Percentiles rank a stretch among this genome's conserved stretches.
These are phyloP conservation scores for Amphipyra berbera DNA, from an alignment of 2,888 invertebrate species.

Conservation along the genomic window DNA sequence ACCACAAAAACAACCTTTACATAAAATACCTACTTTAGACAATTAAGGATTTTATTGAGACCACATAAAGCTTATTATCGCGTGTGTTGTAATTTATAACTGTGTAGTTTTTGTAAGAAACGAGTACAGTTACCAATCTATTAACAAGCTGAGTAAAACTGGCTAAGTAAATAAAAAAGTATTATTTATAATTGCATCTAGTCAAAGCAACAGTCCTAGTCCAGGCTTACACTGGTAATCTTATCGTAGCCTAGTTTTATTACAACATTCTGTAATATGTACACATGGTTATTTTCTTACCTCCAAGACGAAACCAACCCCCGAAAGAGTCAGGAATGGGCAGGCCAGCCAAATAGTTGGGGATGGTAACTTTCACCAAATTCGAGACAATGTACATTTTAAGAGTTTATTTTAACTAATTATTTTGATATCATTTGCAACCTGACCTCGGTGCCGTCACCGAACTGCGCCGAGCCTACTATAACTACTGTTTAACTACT, in stretches of 20 bases:
- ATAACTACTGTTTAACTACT: no score
- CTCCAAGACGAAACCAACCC: slow-evolving; percentile 96
- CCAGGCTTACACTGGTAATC: not conserved
- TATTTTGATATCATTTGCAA: not conserved
- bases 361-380: slow-evolving; percentile 94
- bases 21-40: slow-evolving; percentile 2
- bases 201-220: not conserved
- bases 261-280: not conserved
- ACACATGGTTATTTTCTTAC: slow-evolving; percentile 81
- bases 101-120: slow-evolving; percentile 27
- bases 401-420: not conserved
- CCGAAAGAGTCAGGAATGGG: slow-evolving; percentile 95
- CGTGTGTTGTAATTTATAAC: slow-evolving; percentile 14
- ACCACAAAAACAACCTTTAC: slow-evolving; percentile 28
- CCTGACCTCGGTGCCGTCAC: no score
- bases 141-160: not conserved
- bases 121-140: slow-evolving; percentile 8
- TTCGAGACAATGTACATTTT: slow-evolving; percentile 94
- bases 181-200: no score
- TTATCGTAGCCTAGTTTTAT: not conserved
- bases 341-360: slow-evolving; percentile 95
- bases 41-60: slow-evolving; percentile 28
- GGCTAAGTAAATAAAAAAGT: not conserved
- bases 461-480: no score
- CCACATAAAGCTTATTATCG: slow-evolving; percentile 40